Evolutionary conservation across 2,888 invertebrate genomes (phyloP), one percentile per base, ranked within the genome.

Genomic region (Heliconius sara): DNA sequence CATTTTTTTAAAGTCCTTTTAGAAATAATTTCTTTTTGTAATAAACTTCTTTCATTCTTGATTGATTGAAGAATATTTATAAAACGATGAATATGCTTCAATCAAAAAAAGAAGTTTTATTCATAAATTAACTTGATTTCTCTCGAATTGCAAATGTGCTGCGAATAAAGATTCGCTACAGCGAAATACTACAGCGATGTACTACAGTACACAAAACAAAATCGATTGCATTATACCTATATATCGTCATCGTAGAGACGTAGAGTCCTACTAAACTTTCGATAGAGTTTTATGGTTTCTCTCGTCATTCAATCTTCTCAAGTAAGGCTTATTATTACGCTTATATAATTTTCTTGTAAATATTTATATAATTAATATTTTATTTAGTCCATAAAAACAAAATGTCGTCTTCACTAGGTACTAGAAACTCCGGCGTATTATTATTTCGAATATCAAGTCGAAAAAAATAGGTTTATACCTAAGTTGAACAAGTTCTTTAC

Each of bases 1-100:
- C 85, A 91, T 91, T 92, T 93, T 93, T 94, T 93, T 93, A 88
- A 74, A n/a, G 71, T 72, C 76, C 63, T 19, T 19, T 68, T 60
- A 52, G 52, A 22, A 22, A 52, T 52, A 3, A 52, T 52, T 22
- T 9, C 19, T 52, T 52, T 19, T 22, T 52, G 4, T 52, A 22
- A 52, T 22, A 22, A 52, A 9, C 52, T 52, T 52, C 3, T 22
- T 52, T 52, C 52, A 52, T 52, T 52, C 3, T 52, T 10, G 1
- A 34, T 34, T 34, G 34, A 34, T 9, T 34, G 0, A 34, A 34
- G 34, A 74, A 77, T 60, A 22, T n/a, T 27, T 6, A 63, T 27
- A 2, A 2, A 67, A 67, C 9, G 12, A 22, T 39, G 1, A 39
- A n/a, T 5, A 39, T 67, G 9, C 7, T 22, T 70, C 13, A n/a